These are phyloP conservation scores for Anas flavirostris DNA, from an alignment of 2,797 vertebrate species.

Conservation along the genomic window DNA sequence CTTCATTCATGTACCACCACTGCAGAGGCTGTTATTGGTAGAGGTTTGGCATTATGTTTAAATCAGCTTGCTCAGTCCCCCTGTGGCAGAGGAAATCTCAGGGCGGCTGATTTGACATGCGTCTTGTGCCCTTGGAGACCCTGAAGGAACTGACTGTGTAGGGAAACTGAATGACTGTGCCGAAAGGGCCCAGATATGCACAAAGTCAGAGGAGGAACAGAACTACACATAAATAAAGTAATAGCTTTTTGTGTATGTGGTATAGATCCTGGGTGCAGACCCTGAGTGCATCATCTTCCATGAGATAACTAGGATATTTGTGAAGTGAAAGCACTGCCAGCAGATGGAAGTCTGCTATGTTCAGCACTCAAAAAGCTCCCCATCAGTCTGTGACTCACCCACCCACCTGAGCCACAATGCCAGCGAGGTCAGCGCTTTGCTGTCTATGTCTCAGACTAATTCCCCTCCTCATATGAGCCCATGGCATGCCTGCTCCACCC, in stretches of 20 bases:
- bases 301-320: neutral
- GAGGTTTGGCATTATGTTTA: neutral
- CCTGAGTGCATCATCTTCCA: neutral
- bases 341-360: neutral
- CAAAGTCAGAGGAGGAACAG: neutral
- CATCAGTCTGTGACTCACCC: neutral
- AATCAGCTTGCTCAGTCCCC: neutral
- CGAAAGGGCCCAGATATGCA: neutral
- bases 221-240: neutral
- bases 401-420: neutral
- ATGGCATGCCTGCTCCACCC: neutral
- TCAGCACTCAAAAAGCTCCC: neutral
- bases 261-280: too few relatives aligned
- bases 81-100: accelerated
- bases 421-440: slow-evolving; percentile 2
- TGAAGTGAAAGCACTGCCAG: neutral
- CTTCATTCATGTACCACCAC: neutral
- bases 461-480: accelerated
- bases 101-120: neutral
- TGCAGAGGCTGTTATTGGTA: neutral
- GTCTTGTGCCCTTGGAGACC: neutral
- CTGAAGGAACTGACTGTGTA: neutral
- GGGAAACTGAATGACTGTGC: neutral
- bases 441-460: neutral
- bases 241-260: neutral